A percentile compares a stretch with the other conserved stretches of the same genome.
Evolutionary conservation across 92 coral and sea anemone genomes (phyloP).

Genomic region (Blastomussa wellsi): DNA sequence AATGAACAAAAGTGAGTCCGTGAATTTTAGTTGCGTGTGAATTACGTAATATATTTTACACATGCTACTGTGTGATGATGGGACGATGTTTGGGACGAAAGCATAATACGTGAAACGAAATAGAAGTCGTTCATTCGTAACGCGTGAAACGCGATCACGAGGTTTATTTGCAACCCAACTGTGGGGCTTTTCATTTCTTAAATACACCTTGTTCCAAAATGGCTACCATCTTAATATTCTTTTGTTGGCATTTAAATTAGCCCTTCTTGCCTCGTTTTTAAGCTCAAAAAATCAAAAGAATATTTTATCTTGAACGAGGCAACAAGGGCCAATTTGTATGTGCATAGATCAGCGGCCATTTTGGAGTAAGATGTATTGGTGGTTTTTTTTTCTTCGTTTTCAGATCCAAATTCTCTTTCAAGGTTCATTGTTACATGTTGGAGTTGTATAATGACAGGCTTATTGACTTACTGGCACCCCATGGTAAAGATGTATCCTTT

Average conservation of each 20-base stretch:
- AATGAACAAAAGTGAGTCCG: conserved; percentile 79
- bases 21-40: background rate
- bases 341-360: no score
- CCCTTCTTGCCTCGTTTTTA: no score
- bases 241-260: no score
- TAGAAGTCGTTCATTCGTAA: background rate
- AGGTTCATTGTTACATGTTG: conserved; percentile 85
- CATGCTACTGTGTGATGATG: no score
- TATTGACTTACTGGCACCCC: conserved; percentile 80
- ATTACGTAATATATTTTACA: background rate
- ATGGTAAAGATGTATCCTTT: conserved; percentile 81
- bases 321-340: no score
- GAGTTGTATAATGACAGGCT: conserved; percentile 93
- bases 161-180: no score
- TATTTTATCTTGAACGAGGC: no score
- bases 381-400: background rate
- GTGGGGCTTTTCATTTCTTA: no score
- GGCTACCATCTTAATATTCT: no score
- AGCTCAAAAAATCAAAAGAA: no score
- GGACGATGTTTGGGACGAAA: background rate
- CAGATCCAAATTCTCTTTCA: conserved; percentile 87
- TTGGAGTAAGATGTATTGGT: no score
- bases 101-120: background rate
- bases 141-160: background rate
- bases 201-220: no score